Percentiles rank a stretch among this genome's conserved stretches.
These are phyloP conservation scores for Brienomyrus brachyistius DNA, from an alignment of 2,113 vertebrate genomes.

Conservation along the genomic window DNA sequence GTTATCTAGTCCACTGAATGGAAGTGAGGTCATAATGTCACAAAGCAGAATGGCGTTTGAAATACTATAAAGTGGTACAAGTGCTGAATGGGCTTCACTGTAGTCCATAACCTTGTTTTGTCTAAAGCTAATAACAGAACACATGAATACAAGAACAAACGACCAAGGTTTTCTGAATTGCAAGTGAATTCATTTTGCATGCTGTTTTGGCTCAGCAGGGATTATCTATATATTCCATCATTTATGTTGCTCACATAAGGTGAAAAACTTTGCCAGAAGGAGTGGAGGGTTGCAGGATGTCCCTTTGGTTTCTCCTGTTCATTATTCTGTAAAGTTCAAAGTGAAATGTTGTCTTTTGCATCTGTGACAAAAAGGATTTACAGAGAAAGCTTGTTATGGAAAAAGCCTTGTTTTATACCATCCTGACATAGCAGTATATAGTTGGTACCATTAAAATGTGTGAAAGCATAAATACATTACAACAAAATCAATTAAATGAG, in stretches of 20 bases:
- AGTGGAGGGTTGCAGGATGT: not conserved
- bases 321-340: not conserved
- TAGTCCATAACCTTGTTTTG: conserved; percentile 1
- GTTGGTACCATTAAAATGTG: not conserved
- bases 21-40: conserved; percentile 47
- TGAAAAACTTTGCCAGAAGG: not conserved
- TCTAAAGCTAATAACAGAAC: not conserved
- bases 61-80: not conserved
- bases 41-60: not conserved
- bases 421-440: not conserved
- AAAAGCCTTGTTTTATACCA: not conserved
- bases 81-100: conserved; percentile 5
- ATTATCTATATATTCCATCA: not conserved
- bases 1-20: conserved; percentile 50
- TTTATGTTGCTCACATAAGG: not conserved
- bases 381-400: not conserved
- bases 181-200: not conserved
- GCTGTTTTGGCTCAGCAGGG: not conserved
- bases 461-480: not conserved
- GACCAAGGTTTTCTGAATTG: not conserved
- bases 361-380: not conserved
- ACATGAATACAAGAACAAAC: not conserved
- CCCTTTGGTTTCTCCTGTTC: not conserved
- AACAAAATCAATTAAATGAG: not conserved
- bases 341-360: not conserved